Conservation (phyloP, 1,140 invertebrate genomes). For the Agrilus planipennis region DNA sequence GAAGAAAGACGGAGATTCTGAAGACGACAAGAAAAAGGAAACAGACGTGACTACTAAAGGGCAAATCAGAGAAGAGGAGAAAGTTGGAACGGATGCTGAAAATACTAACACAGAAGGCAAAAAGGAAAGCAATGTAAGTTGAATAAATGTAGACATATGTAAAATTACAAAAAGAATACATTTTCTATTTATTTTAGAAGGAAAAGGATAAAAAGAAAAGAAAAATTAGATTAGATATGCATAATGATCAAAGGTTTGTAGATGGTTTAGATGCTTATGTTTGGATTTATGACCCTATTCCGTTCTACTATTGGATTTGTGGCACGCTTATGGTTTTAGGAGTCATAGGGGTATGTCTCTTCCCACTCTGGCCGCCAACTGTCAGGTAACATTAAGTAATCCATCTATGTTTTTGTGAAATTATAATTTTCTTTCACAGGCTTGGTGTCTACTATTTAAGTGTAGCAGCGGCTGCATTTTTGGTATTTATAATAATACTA, state of each 20-base stretch:
- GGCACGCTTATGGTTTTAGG: conserved; percentile 84
- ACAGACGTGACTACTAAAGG: conserved; percentile 24
- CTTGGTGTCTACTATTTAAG: conserved; percentile 96
- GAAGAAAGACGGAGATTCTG: conserved; percentile 42
- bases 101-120: conserved; percentile 31
- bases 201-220: conserved; percentile 51
- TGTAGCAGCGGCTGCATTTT: conserved; percentile 84
- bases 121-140: conserved; percentile 11
- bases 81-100: conserved; percentile 31
- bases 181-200: conserved; percentile 17
- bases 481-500: conserved; percentile 84
- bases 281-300: conserved; percentile 98
- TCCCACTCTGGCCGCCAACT: conserved; percentile 92
- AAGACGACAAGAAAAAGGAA: conserved; percentile 36
- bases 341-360: conserved; percentile 91
- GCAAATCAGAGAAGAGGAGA: conserved; percentile 20
- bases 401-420: neutral
- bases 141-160: too few relatives aligned
- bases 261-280: conserved; percentile 94
- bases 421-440: conserved; percentile 35
- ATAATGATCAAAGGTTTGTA: conserved; percentile 85
- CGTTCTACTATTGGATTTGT: conserved; percentile 91
- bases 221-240: conserved; percentile 84
- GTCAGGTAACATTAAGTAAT: conserved; percentile 48
- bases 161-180: neutral